These are phyloP conservation scores for Chloroclystis v-ata DNA, from an alignment of 2,888 invertebrate genomes.

Conservation along the genomic window DNA sequence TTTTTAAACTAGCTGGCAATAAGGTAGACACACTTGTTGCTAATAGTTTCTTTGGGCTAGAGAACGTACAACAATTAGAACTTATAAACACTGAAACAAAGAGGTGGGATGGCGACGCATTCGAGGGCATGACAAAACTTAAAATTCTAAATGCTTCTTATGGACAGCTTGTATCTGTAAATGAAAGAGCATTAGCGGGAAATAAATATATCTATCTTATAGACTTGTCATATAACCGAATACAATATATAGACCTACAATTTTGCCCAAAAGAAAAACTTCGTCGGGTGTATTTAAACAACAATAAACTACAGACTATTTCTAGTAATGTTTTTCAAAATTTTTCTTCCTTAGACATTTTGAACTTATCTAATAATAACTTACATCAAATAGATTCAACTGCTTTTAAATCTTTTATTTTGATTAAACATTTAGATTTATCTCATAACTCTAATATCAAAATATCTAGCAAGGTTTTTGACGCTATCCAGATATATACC, in stretches of 20 bases:
- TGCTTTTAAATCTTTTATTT: constrained; percentile 4
- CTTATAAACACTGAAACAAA: constrained; percentile 4
- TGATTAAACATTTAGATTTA: constrained; percentile 6
- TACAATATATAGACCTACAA: constrained; percentile 7
- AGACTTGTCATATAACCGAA: constrained; percentile 10
- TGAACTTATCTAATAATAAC: constrained; percentile 10
- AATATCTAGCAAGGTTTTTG: constrained; percentile 2
- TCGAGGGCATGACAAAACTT: constrained; percentile 6
- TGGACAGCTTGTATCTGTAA: constrained; percentile 5
- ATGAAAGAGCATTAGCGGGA: constrained; percentile 9
- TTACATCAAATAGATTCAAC: constrained; percentile 4
- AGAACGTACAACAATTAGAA: constrained; percentile 10
- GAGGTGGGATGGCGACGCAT: constrained; percentile 5
- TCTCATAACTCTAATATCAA: constrained; percentile 10
- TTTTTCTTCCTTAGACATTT: neutral
- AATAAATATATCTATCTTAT: constrained; percentile 5
- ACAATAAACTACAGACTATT: constrained; percentile 8
- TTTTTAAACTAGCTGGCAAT: constrained; percentile 2
- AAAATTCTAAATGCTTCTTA: constrained; percentile 10
- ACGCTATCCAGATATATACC: neutral
- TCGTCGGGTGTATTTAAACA: constrained; percentile 10
- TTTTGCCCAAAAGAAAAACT: constrained; percentile 1
- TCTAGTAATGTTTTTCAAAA: constrained; percentile 1
- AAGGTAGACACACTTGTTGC: constrained; percentile 1
- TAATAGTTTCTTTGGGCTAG: constrained; percentile 13